These are phyloP conservation scores for Cantharis nigra DNA, from an alignment of 2,888 invertebrate species.

Conservation along the genomic window DNA sequence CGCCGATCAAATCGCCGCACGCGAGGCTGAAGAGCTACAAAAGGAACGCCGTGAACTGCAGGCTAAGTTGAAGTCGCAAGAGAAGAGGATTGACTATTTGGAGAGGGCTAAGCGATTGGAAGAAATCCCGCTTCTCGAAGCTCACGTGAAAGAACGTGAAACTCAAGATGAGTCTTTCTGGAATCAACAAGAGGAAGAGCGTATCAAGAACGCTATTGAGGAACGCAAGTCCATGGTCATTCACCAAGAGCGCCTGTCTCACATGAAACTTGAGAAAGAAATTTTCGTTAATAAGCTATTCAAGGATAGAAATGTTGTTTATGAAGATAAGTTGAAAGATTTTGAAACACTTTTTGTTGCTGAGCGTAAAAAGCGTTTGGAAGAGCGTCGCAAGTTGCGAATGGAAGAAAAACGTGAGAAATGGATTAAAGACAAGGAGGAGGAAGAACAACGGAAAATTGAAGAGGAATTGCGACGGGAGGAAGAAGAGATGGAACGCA, in stretches of 20 bases:
- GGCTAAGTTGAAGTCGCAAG: conserved; percentile 90
- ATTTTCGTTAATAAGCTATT: conserved; percentile 76
- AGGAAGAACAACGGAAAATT: conserved; percentile 69
- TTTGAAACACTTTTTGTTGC: conserved; percentile 71
- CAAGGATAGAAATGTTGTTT: conserved; percentile 71
- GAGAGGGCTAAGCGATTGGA: conserved; percentile 95
- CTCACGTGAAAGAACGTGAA: conserved; percentile 83
- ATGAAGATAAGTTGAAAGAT: conserved; percentile 66
- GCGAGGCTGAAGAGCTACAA: conserved; percentile 90
- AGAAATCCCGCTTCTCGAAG: conserved; percentile 89
- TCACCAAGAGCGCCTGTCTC: conserved; percentile 75
- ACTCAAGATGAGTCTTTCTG: conserved; percentile 84
- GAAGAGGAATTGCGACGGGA: conserved; percentile 67
- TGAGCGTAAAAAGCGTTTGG: conserved; percentile 68
- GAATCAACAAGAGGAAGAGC: conserved; percentile 88
- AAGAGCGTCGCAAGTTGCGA: conserved; percentile 68
- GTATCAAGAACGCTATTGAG: conserved; percentile 80
- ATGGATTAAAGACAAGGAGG: conserved; percentile 73
- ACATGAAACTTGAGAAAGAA: conserved; percentile 83
- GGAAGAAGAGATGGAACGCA: conserved; percentile 61
- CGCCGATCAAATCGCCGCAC: conserved; percentile 91
- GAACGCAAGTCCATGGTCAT: conserved; percentile 80
- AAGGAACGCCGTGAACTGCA: conserved; percentile 93
- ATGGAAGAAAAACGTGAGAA: conserved; percentile 64
- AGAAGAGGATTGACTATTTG: conserved; percentile 96